These are phyloP conservation scores for Dinothrombium tinctorium DNA, from an alignment of 1,140 invertebrate genomes.

Conservation along the genomic window DNA sequence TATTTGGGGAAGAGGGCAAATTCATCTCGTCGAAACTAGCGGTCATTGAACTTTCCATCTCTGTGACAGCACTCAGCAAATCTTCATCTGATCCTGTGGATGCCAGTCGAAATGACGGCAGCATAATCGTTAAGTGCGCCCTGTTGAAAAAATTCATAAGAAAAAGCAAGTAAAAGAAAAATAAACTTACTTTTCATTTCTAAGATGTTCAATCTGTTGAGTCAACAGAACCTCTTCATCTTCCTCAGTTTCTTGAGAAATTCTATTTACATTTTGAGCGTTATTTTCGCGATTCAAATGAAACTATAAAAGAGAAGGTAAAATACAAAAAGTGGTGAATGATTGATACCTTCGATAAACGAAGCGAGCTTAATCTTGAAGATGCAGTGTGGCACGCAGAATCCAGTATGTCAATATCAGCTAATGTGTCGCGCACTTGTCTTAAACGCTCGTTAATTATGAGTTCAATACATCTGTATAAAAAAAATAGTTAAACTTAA, in stretches of 20 bases:
- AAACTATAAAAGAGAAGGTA: conserved; percentile 4
- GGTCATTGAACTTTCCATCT: conserved; percentile 4
- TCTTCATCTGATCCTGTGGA: conserved; percentile 62
- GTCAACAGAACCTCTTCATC: conserved; percentile 21
- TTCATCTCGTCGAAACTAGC: background rate
- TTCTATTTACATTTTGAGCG: conserved; percentile 5
- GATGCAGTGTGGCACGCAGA: conserved; percentile 48
- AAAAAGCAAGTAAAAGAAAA: conserved; percentile 25
- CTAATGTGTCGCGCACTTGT: conserved; percentile 48
- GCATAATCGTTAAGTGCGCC: conserved; percentile 45
- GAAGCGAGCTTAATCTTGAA: conserved; percentile 40
- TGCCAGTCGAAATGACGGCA: conserved; percentile 38
- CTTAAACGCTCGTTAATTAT: conserved; percentile 53
- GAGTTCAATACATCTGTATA: conserved; percentile 56
- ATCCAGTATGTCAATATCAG: conserved; percentile 68
- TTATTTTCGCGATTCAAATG: conserved; percentile 10
- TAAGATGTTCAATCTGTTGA: conserved; percentile 21
- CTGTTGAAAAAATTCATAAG: conserved; percentile 23
- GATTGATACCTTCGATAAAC: conserved; percentile 36
- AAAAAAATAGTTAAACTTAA: background rate
- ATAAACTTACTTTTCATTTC: conserved; percentile 21
- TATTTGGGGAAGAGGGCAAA: background rate
- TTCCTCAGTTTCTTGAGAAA: conserved; percentile 7
- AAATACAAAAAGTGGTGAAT: background rate
- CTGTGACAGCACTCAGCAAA: conserved; percentile 17